Evolutionary conservation across 2,113 vertebrate species (phyloP).

Genomic region (Oceanodroma tethys): DNA sequence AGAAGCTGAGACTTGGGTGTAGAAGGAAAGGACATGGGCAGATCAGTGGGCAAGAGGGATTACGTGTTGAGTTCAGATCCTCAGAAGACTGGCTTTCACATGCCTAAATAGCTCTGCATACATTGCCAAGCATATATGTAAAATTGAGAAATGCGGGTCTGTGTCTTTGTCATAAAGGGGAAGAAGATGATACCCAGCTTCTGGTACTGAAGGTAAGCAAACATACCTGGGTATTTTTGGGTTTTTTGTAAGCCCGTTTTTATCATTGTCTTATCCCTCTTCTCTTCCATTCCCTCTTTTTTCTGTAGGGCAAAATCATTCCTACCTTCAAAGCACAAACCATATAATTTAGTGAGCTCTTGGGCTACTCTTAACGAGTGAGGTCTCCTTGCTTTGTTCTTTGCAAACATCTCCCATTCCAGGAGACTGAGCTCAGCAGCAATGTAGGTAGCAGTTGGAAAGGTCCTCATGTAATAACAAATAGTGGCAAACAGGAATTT

Average conservation of each 20-base stretch:
- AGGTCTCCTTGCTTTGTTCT: background rate
- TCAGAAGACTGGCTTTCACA: background rate
- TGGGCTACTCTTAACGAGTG: background rate
- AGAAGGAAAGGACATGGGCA: background rate
- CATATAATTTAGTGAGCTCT: background rate
- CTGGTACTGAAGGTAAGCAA: background rate
- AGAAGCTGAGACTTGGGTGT: background rate
- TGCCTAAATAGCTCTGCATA: background rate
- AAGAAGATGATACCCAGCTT: background rate
- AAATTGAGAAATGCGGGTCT: background rate
- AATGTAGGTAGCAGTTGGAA: background rate
- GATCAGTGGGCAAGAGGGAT: background rate
- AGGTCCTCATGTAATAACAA: background rate
- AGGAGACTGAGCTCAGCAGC: background rate
- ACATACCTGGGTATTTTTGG: background rate
- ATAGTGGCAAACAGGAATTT: background rate
- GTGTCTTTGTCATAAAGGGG: background rate
- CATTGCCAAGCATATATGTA: background rate
- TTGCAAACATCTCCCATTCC: background rate
- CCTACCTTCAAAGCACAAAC: background rate
- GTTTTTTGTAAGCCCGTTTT: background rate
- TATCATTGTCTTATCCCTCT: background rate
- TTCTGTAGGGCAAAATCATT: background rate
- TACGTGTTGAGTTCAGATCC: background rate
- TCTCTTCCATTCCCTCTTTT: background rate